phyloP scores from a whole-genome alignment of 2,113 vertebrate genomes.

The Melospiza georgiana region DNA sequence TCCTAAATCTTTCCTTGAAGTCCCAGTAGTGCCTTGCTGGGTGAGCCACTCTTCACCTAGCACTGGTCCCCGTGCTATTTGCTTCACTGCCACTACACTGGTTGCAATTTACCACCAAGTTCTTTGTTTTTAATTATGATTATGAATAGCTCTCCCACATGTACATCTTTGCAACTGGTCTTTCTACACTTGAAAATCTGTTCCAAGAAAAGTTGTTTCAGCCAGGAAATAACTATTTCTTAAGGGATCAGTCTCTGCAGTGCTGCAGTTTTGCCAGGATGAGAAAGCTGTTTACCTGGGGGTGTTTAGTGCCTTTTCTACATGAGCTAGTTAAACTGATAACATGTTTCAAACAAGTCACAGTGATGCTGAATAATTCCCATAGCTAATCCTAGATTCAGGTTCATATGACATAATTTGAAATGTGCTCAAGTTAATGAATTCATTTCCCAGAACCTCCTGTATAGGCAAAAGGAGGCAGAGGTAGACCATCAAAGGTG shows the following conservation, averaged over 20 bases:
- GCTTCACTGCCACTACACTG: accelerated
- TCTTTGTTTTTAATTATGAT: background rate
- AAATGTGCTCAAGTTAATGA: background rate
- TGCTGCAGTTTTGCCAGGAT: background rate
- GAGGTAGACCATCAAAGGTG: background rate
- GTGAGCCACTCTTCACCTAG: background rate
- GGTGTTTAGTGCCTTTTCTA: background rate
- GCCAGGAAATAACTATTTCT: background rate
- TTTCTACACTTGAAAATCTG: background rate
- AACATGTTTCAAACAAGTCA: background rate
- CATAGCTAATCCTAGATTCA: background rate
- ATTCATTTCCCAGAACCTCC: background rate
- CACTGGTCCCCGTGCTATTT: background rate
- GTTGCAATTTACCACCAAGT: background rate
- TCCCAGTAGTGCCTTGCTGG: background rate
- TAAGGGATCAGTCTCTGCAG: background rate
- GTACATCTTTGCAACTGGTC: background rate
- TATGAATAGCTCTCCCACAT: background rate
- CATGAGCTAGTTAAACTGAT: background rate
- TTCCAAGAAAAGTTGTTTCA: background rate
- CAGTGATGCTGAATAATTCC: background rate
- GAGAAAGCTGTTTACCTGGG: background rate
- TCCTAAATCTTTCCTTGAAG: background rate
- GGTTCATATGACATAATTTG: background rate
- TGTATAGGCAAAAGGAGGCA: background rate